Conservation (phyloP, 2,797 vertebrate genomes). For the Coregonus ussuriensis region DNA sequence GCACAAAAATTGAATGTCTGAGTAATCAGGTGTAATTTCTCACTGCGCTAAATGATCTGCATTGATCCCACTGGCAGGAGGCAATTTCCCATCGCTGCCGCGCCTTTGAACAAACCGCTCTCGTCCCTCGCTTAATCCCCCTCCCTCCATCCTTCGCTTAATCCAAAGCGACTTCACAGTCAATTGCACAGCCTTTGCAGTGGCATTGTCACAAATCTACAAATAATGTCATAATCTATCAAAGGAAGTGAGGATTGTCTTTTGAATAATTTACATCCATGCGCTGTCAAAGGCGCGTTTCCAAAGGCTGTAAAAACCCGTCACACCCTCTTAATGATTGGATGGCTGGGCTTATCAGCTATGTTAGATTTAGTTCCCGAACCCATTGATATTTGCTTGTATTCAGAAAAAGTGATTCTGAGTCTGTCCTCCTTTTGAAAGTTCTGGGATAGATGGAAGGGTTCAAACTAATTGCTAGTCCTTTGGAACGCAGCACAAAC, state of each 20-base stretch:
- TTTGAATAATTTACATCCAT: constrained; percentile 51
- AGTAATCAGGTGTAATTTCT: constrained; percentile 77
- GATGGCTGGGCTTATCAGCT: constrained; percentile 55
- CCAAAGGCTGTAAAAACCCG: constrained; percentile 47
- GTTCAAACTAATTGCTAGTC: too few relatives aligned
- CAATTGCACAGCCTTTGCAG: constrained; percentile 34
- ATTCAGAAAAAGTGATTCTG: background rate
- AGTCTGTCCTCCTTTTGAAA: background rate
- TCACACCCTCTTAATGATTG: constrained; percentile 51
- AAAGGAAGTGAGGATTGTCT: constrained; percentile 39
- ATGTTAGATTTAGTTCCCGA: constrained; percentile 34
- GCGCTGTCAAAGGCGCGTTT: constrained; percentile 55
- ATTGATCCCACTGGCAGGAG: constrained; percentile 68
- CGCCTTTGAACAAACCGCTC: constrained; percentile 48
- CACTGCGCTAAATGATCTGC: constrained; percentile 71
- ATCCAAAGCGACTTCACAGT: constrained; percentile 37
- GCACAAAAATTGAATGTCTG: constrained; percentile 61
- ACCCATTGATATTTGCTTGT: constrained; percentile 35
- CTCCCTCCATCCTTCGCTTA: background rate
- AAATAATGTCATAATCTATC: constrained; percentile 67
- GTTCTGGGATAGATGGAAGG: background rate
- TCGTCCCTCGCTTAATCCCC: constrained; percentile 3
- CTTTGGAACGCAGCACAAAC: too few relatives aligned
- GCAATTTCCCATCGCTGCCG: constrained; percentile 68
- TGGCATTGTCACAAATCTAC: constrained; percentile 61